Evolutionary conservation across 2,888 invertebrate species (phyloP).

Genomic region (Acanthococcus lagerstroemiae): DNA sequence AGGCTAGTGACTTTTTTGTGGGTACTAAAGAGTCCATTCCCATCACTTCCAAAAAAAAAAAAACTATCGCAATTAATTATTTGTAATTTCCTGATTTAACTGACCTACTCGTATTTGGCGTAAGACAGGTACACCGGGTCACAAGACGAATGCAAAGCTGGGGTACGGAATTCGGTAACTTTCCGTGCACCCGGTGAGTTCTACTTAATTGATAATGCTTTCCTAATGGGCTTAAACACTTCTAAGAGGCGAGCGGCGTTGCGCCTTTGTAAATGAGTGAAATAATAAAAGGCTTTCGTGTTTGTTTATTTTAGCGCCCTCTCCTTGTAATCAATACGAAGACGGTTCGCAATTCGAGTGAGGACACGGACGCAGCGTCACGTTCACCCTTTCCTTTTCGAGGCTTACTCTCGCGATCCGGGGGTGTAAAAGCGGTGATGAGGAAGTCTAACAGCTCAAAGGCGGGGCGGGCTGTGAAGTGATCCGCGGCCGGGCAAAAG

Average conservation of each 20-base stretch:
- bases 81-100: too few relatives aligned
- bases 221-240: neutral
- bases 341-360: neutral
- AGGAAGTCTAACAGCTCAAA: neutral
- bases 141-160: too few relatives aligned
- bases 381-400: neutral
- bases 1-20: too few relatives aligned
- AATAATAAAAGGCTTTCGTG: neutral
- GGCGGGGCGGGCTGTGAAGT: neutral
- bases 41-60: too few relatives aligned
- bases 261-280: neutral
- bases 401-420: neutral
- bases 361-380: neutral
- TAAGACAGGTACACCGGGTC: too few relatives aligned
- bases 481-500: neutral
- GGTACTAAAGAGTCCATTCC: too few relatives aligned
- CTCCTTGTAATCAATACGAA: neutral
- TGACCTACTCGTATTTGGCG: too few relatives aligned
- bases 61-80: too few relatives aligned
- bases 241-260: neutral
- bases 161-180: too few relatives aligned
- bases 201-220: neutral
- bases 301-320: neutral
- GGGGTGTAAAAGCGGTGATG: neutral
- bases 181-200: too few relatives aligned